Evolutionary conservation across 2,888 invertebrate genomes (phyloP).

Genomic region (Caenorhabditis macrosperma): DNA sequence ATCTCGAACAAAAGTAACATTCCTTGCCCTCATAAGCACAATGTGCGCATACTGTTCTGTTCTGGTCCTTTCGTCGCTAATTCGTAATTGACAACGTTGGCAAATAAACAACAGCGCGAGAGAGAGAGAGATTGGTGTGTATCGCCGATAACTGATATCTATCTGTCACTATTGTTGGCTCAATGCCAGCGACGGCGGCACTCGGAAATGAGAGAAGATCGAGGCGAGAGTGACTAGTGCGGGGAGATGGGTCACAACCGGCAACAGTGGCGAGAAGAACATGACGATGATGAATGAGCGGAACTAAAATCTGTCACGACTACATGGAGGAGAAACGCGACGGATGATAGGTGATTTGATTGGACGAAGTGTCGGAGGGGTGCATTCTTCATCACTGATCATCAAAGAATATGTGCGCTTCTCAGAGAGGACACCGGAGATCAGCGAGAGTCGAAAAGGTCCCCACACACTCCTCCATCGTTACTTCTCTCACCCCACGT

Average conservation of each 20-base stretch:
- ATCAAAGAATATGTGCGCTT: constrained; percentile 16
- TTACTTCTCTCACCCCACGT: background rate
- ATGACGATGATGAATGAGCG: constrained; percentile 55
- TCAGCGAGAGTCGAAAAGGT: constrained; percentile 8
- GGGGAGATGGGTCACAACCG: background rate
- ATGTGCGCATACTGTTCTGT: background rate
- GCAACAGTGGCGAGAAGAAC: constrained; percentile 31
- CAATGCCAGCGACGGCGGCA: constrained; percentile 15
- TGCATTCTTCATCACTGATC: constrained; percentile 35
- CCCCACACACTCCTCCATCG: too few relatives aligned
- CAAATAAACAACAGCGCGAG: constrained; percentile 36
- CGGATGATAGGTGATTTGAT: constrained; percentile 34
- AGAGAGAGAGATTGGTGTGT: background rate
- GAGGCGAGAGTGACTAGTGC: too few relatives aligned
- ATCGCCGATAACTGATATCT: background rate
- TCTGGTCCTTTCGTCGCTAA: background rate
- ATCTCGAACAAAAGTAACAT: background rate
- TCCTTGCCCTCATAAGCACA: background rate
- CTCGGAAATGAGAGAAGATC: background rate
- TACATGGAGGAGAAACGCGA: constrained; percentile 13
- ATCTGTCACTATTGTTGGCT: constrained; percentile 20
- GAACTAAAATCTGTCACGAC: constrained; percentile 37
- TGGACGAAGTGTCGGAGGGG: constrained; percentile 31
- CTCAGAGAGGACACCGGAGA: constrained; percentile 46
- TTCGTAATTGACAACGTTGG: constrained; percentile 25